phyloP scores from a whole-genome alignment of 2,113 vertebrate species.

The Muntiacus muntjak region DNA sequence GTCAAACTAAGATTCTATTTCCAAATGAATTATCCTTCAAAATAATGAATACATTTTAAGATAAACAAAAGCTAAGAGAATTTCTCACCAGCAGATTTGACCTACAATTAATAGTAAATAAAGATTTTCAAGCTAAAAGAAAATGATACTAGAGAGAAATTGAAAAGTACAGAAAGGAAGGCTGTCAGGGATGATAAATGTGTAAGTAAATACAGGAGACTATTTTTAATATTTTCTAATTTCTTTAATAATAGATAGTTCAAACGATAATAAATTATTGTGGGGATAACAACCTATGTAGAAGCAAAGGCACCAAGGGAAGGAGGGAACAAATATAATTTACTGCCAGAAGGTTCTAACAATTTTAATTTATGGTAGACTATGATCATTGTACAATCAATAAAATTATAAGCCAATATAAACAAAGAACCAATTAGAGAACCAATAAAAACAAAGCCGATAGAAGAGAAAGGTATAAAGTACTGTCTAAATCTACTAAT shows the following conservation, averaged over 20 bases:
- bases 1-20: not conserved
- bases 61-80: not conserved
- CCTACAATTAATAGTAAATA: not conserved
- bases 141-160: not conserved
- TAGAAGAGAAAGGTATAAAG: not conserved
- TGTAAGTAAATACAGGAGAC: not conserved
- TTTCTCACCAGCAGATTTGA: not conserved
- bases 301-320: not conserved
- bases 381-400: not conserved
- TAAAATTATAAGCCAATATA: not conserved
- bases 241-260: not conserved
- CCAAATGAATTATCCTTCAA: not conserved
- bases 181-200: not conserved
- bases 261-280: not conserved
- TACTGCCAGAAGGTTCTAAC: not conserved
- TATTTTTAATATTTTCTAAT: not conserved
- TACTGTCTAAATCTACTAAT: not conserved
- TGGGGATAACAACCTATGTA: not conserved
- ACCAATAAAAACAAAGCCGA: not conserved
- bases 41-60: not conserved
- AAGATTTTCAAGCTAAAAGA: not conserved
- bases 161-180: not conserved
- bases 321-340: not conserved
- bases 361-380: not conserved
- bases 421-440: not conserved